Evolutionary conservation across 2,113 vertebrate genomes (phyloP).

Genomic region (Epinephelus lanceolatus): DNA sequence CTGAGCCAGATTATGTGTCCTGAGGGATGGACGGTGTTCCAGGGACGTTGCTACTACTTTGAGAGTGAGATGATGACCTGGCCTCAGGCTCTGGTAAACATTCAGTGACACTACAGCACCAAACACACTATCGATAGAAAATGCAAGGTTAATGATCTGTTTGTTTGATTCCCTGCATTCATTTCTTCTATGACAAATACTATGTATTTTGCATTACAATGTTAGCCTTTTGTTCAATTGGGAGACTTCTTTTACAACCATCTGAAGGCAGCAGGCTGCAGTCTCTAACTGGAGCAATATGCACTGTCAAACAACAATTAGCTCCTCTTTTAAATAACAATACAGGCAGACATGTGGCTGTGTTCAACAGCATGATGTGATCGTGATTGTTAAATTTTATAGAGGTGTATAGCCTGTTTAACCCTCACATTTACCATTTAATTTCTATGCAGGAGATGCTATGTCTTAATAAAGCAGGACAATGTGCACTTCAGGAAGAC

Average conservation of each 20-base stretch:
- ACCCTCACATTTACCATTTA: neutral
- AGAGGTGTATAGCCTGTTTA: neutral
- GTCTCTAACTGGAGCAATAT: too few relatives aligned
- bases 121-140: neutral
- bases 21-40: conserved; percentile 9
- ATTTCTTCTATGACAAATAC: neutral
- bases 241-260: too few relatives aligned
- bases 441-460: neutral
- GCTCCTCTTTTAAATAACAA: too few relatives aligned
- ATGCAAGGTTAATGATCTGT: neutral
- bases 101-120: neutral
- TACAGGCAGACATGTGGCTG: too few relatives aligned
- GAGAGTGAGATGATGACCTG: neutral
- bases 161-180: neutral
- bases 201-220: too few relatives aligned
- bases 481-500: neutral
- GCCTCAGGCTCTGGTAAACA: conserved; percentile 40
- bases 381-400: too few relatives aligned
- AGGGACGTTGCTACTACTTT: conserved; percentile 37
- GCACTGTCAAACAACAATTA: too few relatives aligned
- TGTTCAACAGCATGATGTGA: too few relatives aligned
- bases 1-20: neutral
- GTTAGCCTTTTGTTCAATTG: too few relatives aligned
- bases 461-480: neutral
- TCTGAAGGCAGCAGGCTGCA: too few relatives aligned